phyloP scores from a whole-genome alignment of 2,888 invertebrate genomes.

The Galerucella nymphaeae region DNA sequence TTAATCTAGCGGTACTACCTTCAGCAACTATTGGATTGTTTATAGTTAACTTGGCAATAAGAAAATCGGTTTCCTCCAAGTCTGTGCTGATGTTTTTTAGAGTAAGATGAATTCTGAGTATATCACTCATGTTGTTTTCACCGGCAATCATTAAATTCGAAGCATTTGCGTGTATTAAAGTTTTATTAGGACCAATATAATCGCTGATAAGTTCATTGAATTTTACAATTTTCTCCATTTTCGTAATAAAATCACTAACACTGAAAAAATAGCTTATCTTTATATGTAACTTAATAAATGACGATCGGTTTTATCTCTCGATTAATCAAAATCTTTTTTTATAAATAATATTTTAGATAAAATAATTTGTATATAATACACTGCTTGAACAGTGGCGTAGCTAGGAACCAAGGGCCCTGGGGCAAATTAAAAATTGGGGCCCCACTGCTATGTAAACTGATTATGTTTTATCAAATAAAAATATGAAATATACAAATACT shows the following conservation, averaged over 20 bases:
- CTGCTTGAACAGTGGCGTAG: too few relatives aligned
- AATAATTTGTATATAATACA: too few relatives aligned
- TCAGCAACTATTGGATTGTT: not conserved
- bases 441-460: too few relatives aligned
- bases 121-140: conserved; percentile 38
- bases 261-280: not conserved
- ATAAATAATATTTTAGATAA: too few relatives aligned
- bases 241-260: not conserved
- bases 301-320: too few relatives aligned
- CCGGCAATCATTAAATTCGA: conserved; percentile 23
- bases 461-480: too few relatives aligned
- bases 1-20: conserved; percentile 48
- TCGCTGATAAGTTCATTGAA: conserved; percentile 25
- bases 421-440: too few relatives aligned
- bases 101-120: conserved; percentile 30
- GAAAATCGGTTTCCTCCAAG: conserved; percentile 13
- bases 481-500: too few relatives aligned
- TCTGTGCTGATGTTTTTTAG: conserved; percentile 14
- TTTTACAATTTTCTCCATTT: conserved; percentile 13
- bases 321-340: too few relatives aligned
- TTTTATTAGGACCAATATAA: conserved; percentile 23
- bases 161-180: conserved; percentile 14
- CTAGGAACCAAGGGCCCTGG: too few relatives aligned
- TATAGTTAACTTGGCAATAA: conserved; percentile 17
- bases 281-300: not conserved